Evolutionary conservation across 2,797 vertebrate species (phyloP).

Genomic region (Pteronotus mesoamericanus): DNA sequence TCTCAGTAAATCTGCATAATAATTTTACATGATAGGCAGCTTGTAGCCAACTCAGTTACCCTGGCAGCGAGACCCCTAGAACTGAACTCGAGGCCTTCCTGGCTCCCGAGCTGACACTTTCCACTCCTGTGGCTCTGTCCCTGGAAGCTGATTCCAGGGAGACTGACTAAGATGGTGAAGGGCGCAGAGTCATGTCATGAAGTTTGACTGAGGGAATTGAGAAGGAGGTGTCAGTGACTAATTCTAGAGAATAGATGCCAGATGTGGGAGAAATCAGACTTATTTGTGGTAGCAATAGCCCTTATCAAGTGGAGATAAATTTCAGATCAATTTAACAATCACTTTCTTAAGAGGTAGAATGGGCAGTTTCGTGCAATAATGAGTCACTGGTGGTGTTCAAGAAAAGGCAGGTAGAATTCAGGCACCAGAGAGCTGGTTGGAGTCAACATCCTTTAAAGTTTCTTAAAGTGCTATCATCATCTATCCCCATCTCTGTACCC

Average conservation of each 20-base stretch:
- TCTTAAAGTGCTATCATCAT: background rate
- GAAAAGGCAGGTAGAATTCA: background rate
- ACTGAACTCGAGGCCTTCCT: background rate
- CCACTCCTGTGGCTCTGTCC: background rate
- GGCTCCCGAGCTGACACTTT: background rate
- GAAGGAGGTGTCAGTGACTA: background rate
- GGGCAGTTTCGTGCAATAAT: background rate
- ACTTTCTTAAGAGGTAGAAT: background rate
- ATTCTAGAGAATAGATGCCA: background rate
- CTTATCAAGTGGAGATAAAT: background rate
- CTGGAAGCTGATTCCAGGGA: background rate
- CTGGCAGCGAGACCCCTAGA: background rate
- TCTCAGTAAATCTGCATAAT: background rate
- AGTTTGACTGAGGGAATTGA: background rate
- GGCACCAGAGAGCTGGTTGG: background rate
- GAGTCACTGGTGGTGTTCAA: background rate
- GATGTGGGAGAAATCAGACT: background rate
- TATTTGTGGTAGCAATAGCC: background rate
- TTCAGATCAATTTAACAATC: background rate
- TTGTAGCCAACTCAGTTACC: background rate
- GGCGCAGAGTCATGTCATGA: background rate
- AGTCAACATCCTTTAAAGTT: background rate
- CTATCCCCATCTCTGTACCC: background rate
- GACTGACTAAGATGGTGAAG: background rate
- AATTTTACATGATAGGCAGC: background rate